Evolutionary conservation across 2,888 invertebrate species (phyloP).

Genomic region (Argyresthia goedartella): DNA sequence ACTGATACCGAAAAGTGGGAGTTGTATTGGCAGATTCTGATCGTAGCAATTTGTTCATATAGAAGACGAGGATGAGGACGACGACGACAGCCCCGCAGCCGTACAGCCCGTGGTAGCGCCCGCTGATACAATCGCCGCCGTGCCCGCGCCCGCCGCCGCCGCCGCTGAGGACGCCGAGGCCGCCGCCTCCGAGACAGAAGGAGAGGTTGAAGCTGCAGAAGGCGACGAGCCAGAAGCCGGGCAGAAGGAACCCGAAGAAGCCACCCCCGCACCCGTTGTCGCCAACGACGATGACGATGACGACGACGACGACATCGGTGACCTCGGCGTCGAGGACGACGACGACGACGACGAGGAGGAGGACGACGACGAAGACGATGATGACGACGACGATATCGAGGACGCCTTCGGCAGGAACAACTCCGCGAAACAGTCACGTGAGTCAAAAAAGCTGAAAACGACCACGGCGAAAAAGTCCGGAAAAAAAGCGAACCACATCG

Average conservation of each 20-base stretch:
- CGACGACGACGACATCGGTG: conserved; percentile 64
- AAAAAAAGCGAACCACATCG: conserved; percentile 60
- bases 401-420: conserved; percentile 72
- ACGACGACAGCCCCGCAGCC: conserved; percentile 67
- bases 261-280: conserved; percentile 25
- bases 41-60: conserved; percentile 10
- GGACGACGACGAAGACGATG: conserved; percentile 76
- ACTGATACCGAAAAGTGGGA: too few relatives aligned
- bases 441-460: conserved; percentile 80
- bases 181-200: conserved; percentile 29
- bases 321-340: conserved; percentile 72
- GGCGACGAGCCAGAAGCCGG: conserved; percentile 50
- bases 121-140: conserved; percentile 47
- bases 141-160: conserved; percentile 36
- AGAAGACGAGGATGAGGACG: conserved; percentile 73
- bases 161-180: conserved; percentile 33
- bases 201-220: conserved; percentile 29
- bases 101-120: conserved; percentile 61
- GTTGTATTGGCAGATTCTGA: background rate
- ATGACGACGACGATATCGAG: conserved; percentile 74
- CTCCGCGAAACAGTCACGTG: conserved; percentile 78
- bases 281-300: conserved; percentile 42
- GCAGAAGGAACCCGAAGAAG: conserved; percentile 54
- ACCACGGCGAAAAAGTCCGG: conserved; percentile 54
- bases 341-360: conserved; percentile 76